Evolutionary conservation across 2,797 vertebrate species (phyloP).

Genomic region (Zalophus californianus): DNA sequence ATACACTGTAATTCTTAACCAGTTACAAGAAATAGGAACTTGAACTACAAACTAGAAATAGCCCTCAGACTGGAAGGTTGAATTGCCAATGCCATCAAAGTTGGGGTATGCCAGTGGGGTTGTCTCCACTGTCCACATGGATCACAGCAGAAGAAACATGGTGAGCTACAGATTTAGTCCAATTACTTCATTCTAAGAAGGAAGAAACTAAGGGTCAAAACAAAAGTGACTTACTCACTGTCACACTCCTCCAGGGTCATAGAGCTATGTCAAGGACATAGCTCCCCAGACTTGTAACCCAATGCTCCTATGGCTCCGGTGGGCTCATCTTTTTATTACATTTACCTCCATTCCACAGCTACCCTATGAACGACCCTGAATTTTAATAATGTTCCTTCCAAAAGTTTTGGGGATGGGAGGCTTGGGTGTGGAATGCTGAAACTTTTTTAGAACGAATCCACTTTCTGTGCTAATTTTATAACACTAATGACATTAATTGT

Average conservation of each 20-base stretch:
- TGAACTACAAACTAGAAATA: neutral
- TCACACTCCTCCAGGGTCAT: neutral
- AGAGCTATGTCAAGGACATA: neutral
- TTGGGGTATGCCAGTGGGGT: neutral
- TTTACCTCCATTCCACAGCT: neutral
- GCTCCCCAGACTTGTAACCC: neutral
- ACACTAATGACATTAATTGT: neutral
- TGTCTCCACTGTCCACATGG: neutral
- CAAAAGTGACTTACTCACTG: neutral
- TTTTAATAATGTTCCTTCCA: neutral
- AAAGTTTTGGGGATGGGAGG: neutral
- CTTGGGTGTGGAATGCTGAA: neutral
- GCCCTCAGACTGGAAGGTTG: neutral
- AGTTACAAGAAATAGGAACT: neutral
- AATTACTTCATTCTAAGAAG: neutral
- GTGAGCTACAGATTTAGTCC: neutral
- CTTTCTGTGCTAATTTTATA: neutral
- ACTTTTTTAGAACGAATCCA: neutral
- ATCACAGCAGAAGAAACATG: neutral
- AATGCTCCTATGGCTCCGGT: neutral
- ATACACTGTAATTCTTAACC: neutral
- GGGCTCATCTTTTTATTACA: neutral
- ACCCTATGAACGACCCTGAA: neutral
- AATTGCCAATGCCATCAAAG: neutral
- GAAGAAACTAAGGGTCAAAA: neutral